A percentile compares a stretch with the other conserved stretches of the same genome.
Evolutionary conservation across 2,888 invertebrate species (phyloP).

Genomic region (Frankliniella fusca): DNA sequence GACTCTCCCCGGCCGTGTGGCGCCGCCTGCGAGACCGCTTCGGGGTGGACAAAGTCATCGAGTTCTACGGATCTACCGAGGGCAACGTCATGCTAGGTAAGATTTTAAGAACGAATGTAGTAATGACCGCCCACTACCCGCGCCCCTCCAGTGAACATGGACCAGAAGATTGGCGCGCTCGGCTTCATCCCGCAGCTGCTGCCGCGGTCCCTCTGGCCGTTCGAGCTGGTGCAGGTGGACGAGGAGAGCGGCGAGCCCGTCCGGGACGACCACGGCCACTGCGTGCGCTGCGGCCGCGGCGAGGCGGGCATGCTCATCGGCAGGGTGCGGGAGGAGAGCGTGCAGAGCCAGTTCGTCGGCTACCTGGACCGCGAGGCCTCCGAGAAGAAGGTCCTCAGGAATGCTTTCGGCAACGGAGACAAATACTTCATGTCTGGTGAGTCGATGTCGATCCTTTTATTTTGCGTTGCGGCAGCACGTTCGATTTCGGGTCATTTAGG

Average conservation of each 20-base stretch:
- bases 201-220: conserved; percentile 41
- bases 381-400: conserved; percentile 73
- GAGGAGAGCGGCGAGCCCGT: conserved; percentile 69
- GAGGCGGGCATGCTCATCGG: conserved; percentile 84
- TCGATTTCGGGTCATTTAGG: no score
- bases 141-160: background rate
- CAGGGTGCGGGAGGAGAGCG: conserved; percentile 56
- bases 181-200: conserved; percentile 39
- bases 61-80: conserved; percentile 67
- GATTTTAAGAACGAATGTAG: background rate
- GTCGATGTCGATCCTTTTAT: conserved; percentile 16
- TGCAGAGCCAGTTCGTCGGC: conserved; percentile 70
- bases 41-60: conserved; percentile 41
- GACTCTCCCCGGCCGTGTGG: background rate
- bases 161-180: background rate
- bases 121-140: background rate
- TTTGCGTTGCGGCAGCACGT: no score
- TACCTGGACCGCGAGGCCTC: conserved; percentile 69
- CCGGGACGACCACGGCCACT: conserved; percentile 56
- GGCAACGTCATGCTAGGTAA: conserved; percentile 60
- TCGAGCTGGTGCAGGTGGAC: conserved; percentile 57
- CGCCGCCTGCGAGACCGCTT: background rate
- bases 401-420: conserved; percentile 84
- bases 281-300: conserved; percentile 50
- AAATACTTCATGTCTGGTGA: conserved; percentile 76